A percentile compares a stretch with the other conserved stretches of the same genome.
phyloP scores from a whole-genome alignment of 2,797 vertebrate species.

The Pangasius larnaudii region DNA sequence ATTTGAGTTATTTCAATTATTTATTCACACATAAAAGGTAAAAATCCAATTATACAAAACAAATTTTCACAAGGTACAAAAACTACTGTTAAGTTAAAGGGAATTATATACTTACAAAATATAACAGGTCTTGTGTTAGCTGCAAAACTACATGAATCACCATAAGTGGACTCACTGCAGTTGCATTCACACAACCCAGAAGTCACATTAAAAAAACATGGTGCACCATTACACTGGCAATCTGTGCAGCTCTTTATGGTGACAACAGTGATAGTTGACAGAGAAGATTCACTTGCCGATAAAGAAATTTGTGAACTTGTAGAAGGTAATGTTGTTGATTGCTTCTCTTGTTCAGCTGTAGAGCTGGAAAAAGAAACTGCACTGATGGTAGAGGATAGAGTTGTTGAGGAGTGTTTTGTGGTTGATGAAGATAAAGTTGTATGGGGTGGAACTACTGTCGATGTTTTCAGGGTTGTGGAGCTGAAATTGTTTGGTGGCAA shows the following conservation, averaged over 20 bases:
- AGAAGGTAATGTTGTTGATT: not conserved
- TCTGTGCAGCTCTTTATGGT: not conserved
- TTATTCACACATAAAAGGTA: not conserved
- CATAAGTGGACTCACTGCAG: not conserved
- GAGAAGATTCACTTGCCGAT: not conserved
- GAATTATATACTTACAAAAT: conserved; percentile 60
- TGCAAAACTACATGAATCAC: conserved; percentile 11
- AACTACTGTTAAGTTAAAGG: not conserved
- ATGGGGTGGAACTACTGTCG: not conserved
- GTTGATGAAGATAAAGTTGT: not conserved
- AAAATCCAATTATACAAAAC: not conserved
- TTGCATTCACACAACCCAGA: not conserved
- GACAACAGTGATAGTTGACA: not conserved
- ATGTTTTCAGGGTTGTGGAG: not conserved
- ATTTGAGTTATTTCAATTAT: not conserved
- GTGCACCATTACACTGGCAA: conserved; percentile 7
- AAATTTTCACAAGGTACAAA: not conserved
- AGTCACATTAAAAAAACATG: not conserved
- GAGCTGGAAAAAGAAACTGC: not conserved
- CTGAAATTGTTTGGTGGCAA: not conserved
- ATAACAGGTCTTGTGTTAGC: conserved; percentile 25
- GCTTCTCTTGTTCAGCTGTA: not conserved
- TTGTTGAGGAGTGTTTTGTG: not conserved
- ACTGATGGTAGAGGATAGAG: not conserved
- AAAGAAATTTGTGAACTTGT: not conserved